Base-by-base conservation (phyloP, 2,888 invertebrate genomes). In the Pristionchus maxplancki region DNA sequence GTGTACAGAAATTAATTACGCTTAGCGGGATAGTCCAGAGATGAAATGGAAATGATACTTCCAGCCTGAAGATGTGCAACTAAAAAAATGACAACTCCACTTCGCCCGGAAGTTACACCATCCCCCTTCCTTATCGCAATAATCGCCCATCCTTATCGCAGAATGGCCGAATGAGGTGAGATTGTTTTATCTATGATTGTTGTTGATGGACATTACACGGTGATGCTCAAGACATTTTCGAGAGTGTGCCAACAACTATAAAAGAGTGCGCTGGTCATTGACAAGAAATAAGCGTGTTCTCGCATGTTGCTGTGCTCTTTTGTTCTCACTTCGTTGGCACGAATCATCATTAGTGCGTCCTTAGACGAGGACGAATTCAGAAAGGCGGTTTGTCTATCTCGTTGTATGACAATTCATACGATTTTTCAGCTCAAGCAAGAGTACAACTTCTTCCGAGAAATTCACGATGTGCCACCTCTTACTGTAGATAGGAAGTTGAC, bases 371-470 rank as follows among this genome's bases (percentile, higher is more conserved):
- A n/a, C n/a, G 78, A 78, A 6, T 78, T 78, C 78, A 44, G 44
- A 28, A 78, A 78, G 28, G 78, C 78, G 44, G 78, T 78, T 48
- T 44, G 78, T 78, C 31, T 9, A 9, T 0, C 3, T n/a, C n/a
- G n/a, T n/a, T n/a, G n/a, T n/a, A n/a, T n/a, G n/a, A n/a, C n/a
- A n/a, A n/a, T n/a, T n/a, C n/a, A 44, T 6, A 58, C 20, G 8
- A 20, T 28, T 71, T 37, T 78, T 44, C 71, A 88, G 88, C 62
- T 88, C 78, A 40, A 44, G 40, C 1, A 78, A 5, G 81, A 88
- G 15, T 88, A 88, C 44, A 88, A 88, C 44, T 88, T 88, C 81
- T 88, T 81, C 88, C 78, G 88, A 34, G 88, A 88, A n/a, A 81
- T 88, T 28, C 88, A 88, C 44, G 88, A 88, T 24, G 78, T 81